Conservation (phyloP, 2,888 invertebrate species). For the Nudaria mundana region DNA sequence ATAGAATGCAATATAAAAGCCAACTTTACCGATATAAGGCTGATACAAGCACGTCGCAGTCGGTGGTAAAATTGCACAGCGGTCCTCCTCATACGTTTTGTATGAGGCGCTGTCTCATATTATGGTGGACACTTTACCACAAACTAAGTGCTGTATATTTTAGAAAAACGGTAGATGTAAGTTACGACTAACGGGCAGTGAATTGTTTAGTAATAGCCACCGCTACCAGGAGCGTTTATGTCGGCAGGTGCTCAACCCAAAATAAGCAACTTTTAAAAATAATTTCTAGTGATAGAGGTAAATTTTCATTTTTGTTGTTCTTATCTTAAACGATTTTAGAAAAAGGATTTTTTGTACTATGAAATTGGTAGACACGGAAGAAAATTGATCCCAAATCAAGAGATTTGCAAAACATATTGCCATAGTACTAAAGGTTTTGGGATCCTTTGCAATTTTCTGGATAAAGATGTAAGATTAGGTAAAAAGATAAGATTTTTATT, state of each 20-base stretch:
- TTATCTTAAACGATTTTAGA: not conserved
- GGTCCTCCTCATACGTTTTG: slow-evolving; percentile 32
- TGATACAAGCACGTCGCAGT: slow-evolving; percentile 1
- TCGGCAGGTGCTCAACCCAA: too few relatives aligned
- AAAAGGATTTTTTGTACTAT: not conserved
- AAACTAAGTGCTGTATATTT: not conserved
- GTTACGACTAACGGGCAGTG: too few relatives aligned
- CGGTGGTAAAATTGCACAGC: slow-evolving; percentile 23
- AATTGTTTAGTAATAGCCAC: too few relatives aligned
- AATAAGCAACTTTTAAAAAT: too few relatives aligned
- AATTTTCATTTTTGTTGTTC: slow-evolving; percentile 4
- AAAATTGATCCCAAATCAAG: not conserved
- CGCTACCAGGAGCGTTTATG: too few relatives aligned
- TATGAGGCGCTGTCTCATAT: slow-evolving; percentile 18
- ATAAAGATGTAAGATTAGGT: too few relatives aligned
- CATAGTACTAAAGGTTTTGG: too few relatives aligned
- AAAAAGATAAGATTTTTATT: too few relatives aligned
- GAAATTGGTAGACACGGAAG: not conserved
- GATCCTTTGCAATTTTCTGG: too few relatives aligned
- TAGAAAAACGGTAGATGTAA: too few relatives aligned
- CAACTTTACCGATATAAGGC: slow-evolving; percentile 14
- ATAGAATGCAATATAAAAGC: not conserved
- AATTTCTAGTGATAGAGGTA: not conserved
- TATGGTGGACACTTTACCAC: not conserved
- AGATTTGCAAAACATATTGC: too few relatives aligned